phyloP scores from a whole-genome alignment of 1,140 invertebrate genomes.

The Eufriesea mexicana region DNA sequence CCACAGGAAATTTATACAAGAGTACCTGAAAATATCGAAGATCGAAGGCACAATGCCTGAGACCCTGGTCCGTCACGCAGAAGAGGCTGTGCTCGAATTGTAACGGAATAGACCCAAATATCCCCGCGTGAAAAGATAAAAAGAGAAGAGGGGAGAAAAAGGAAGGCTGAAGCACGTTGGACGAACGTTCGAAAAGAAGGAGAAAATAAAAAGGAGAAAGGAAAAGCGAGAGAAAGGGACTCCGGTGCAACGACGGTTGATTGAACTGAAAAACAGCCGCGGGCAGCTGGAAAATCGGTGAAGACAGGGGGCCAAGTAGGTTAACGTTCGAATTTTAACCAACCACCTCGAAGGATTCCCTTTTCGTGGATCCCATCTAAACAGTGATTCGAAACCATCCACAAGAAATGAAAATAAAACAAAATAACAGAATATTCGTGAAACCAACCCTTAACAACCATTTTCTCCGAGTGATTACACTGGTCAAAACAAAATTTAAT shows the following conservation, averaged over 20 bases:
- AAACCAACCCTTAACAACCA: too few relatives aligned
- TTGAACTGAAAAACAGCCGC: slow-evolving; percentile 3
- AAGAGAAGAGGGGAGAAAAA: background rate
- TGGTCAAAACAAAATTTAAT: too few relatives aligned
- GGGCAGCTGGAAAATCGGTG: slow-evolving; percentile 2
- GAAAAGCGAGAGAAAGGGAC: background rate
- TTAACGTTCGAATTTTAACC: background rate
- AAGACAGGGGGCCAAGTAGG: background rate
- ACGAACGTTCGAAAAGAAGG: background rate
- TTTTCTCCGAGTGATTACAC: too few relatives aligned
- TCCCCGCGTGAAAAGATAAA: background rate
- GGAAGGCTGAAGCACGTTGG: background rate
- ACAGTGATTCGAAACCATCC: background rate
- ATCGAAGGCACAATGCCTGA: slow-evolving; percentile 13
- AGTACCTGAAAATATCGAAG: slow-evolving; percentile 22
- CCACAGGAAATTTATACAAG: background rate
- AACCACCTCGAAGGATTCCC: background rate
- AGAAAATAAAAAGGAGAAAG: background rate
- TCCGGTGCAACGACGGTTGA: background rate
- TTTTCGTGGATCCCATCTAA: background rate
- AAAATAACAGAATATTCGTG: too few relatives aligned
- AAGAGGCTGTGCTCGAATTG: background rate
- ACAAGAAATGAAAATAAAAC: background rate
- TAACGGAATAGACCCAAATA: background rate
- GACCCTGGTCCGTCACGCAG: background rate